Evolutionary conservation across 2,797 vertebrate genomes (phyloP).

Genomic region (Salarias fasciatus): DNA sequence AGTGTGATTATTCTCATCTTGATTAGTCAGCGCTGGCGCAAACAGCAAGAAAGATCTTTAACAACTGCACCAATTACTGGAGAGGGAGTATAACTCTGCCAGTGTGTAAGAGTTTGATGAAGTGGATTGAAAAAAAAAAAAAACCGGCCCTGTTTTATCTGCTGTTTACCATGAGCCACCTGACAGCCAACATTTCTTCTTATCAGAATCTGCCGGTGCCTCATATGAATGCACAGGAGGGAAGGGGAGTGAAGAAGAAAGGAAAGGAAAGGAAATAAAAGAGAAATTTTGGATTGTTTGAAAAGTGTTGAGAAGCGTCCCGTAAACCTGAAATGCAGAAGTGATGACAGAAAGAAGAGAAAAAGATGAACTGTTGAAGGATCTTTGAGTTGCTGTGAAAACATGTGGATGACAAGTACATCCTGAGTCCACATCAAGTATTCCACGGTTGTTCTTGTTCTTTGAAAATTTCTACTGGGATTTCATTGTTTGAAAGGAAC

Average conservation of each 20-base stretch:
- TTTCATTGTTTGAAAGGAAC: too few species aligned
- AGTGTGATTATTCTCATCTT: constrained; percentile 37
- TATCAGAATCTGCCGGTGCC: constrained; percentile 41
- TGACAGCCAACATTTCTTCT: constrained; percentile 55
- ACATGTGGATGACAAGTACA: too few species aligned
- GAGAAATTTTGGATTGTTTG: constrained; percentile 8
- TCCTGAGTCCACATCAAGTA: too few species aligned
- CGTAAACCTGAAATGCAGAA: constrained; percentile 49
- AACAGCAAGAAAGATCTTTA: constrained; percentile 37
- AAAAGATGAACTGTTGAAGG: constrained; percentile 32
- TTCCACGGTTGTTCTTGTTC: too few species aligned
- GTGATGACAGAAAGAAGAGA: constrained; percentile 52
- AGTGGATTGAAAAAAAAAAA: constrained; percentile 3
- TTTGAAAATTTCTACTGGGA: too few species aligned
- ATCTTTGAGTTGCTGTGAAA: constrained; percentile 4
- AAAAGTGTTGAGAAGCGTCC: not conserved
- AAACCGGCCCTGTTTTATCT: constrained; percentile 55
- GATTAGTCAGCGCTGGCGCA: constrained; percentile 43
- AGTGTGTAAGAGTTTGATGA: constrained; percentile 6
- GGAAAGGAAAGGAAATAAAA: constrained; percentile 2
- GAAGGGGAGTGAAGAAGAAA: constrained; percentile 18
- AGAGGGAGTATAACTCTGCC: constrained; percentile 12
- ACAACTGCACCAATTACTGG: constrained; percentile 8
- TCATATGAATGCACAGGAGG: constrained; percentile 24
- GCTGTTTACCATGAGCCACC: constrained; percentile 63